Evolutionary conservation across 1,140 invertebrate species (phyloP), one percentile per base, ranked within the genome.

Genomic region (Metopolophium dirhodum): DNA sequence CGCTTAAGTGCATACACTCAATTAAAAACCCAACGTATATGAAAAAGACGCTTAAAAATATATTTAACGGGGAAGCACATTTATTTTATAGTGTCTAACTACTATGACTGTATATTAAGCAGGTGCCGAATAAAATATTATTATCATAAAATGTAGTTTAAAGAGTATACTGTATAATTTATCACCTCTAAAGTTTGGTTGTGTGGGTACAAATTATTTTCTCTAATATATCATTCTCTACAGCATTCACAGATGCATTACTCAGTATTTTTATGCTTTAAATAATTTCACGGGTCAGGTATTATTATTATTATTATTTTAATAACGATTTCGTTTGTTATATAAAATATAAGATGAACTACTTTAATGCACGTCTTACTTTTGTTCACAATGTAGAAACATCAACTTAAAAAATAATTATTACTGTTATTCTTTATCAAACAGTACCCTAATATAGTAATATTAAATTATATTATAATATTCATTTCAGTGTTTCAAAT

Each of bases 61-160:
- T 45, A 26, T 85, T 85, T 85, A 85, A 85, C 37, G 22, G 22
- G 23, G 41, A 30, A 23, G 20, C 8, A 85, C 83, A 45, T 85
- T 83, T 41, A 22, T 83, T n/a, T n/a, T n/a, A n/a, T 77, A 77
- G 61, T 77, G 30, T n/a, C 30, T 77, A 77, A 77, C 61, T 14
- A 11, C 14, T 54, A 23, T 22, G 51, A 0, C 51, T 54, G 20
- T 54, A 54, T 2, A 9, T 14, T 51, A 54, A 54, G 51, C 51
- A 54, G 61, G n/a, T n/a, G 30, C 30, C 61, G n/a, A 77, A 77
- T 77, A 77, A 77, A 77, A 77, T 77, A 77, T 77, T 14, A 77
- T 77, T 77, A 77, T 77, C n/a, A 77, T 77, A 68, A 61, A 68
- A 68, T 68, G 61, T 68, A 68, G 61, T 30, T 68, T n/a, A 77